Evolutionary conservation across 2,797 vertebrate species (phyloP), one percentile per base, ranked within the genome.

Genomic region (Pseudopleuronectes americanus): DNA sequence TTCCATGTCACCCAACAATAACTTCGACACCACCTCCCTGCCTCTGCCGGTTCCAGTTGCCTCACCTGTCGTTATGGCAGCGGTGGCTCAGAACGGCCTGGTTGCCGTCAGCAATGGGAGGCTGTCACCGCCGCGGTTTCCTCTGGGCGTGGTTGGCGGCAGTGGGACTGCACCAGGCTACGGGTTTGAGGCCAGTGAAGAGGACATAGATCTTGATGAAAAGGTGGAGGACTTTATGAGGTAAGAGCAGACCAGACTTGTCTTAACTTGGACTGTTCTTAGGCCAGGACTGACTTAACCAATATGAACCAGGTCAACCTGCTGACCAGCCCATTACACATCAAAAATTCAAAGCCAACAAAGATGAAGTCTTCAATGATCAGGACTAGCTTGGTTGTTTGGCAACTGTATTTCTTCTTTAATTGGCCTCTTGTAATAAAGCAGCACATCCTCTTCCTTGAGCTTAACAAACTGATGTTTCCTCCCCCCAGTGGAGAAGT

Each of bases 161-260:
- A 64, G 67, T 0, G 79, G 86, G 64, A 65, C 86, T 0, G 68
- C 81, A 4, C 81, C 91, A 2, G 94, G 94, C 3, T 98, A 96
- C 65, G 96, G 94, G 76, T 99, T 96, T 61, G 97, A 99, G 88
- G 93, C 95, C 66, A 94, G 93, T 0, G 98, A 99, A 85, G 97
- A 99, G 69, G 97, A 99, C 79, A 79, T 96, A 62, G 98, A 99
- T 74, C 95, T 99, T 14, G 98, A 99, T n/a, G 98, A 99, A 84
- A 98, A 97, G 84, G 97, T 99, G 84, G 98, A 99, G 78, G 97
- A 99, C 81, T 90, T 99, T 72, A 99, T 99, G 97, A 97, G 98
- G 98, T 99, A 82, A 88, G 86, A 85, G 22, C n/a, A 24, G 12
- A 57, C 31, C 16, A 60, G 24, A 68, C 28, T 17, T 16, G 8